Conservation (phyloP, 1,140 invertebrate species). For the Colletes gigas region DNA sequence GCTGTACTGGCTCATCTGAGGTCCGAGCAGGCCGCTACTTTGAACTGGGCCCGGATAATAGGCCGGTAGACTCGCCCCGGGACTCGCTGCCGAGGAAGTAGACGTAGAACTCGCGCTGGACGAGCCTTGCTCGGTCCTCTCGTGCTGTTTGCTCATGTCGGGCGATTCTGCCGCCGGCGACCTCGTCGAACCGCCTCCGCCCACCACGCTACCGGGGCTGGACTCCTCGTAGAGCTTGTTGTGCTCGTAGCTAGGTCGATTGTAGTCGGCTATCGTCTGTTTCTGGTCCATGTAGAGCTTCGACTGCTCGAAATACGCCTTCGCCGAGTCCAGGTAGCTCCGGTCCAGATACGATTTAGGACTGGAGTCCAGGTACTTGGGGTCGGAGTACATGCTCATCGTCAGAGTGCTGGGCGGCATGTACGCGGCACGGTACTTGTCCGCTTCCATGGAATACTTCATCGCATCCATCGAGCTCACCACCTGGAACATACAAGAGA, state of each 20-base stretch:
- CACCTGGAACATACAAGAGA: slow-evolving; percentile 80
- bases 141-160: slow-evolving; percentile 80
- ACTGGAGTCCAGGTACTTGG: slow-evolving; percentile 83
- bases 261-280: slow-evolving; percentile 77
- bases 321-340: slow-evolving; percentile 85
- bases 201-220: slow-evolving; percentile 82
- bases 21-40: slow-evolving; percentile 76
- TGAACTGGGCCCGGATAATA: slow-evolving; percentile 84
- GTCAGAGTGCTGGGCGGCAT: slow-evolving; percentile 84
- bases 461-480: slow-evolving; percentile 89
- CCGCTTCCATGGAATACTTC: slow-evolving; percentile 89
- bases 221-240: slow-evolving; percentile 85
- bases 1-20: slow-evolving; percentile 85
- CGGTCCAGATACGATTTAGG: slow-evolving; percentile 87
- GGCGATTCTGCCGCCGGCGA: slow-evolving; percentile 84
- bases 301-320: slow-evolving; percentile 88
- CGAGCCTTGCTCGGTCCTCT: slow-evolving; percentile 82
- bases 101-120: slow-evolving; percentile 81
- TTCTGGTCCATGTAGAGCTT: slow-evolving; percentile 91
- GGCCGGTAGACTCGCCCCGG: slow-evolving; percentile 81
- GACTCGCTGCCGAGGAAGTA: slow-evolving; percentile 84
- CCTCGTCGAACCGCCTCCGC: slow-evolving; percentile 75
- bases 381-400: slow-evolving; percentile 87
- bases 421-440: slow-evolving; percentile 88
- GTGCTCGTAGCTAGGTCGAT: slow-evolving; percentile 80